phyloP scores from a whole-genome alignment of 23 tunicate species.

The Trididemnum clinides region DNA sequence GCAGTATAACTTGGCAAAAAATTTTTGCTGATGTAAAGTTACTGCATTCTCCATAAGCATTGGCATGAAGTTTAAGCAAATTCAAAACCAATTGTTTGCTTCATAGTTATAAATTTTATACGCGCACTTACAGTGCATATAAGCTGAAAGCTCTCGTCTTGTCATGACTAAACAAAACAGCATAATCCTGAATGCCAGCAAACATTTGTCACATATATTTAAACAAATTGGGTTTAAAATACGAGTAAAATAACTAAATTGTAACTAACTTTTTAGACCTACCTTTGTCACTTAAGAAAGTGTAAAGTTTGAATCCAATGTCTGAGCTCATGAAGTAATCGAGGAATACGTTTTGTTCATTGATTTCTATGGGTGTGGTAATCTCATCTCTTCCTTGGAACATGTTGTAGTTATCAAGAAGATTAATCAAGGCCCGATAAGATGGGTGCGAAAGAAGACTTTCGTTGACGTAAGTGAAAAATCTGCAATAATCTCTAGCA shows the following conservation, averaged over 20 bases:
- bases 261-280: too few relatives aligned
- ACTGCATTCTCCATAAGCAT: neutral
- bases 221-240: too few relatives aligned
- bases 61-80: neutral
- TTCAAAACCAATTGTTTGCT: neutral
- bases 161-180: too few relatives aligned
- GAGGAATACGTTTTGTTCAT: constrained; percentile 57
- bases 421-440: constrained; percentile 35
- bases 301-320: constrained; percentile 57
- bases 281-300: constrained; percentile 67
- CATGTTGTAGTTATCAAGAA: constrained; percentile 76
- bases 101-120: too few relatives aligned
- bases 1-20: too few relatives aligned
- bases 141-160: too few relatives aligned
- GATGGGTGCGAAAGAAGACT: constrained; percentile 27
- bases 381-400: constrained; percentile 61
- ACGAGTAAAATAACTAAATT: too few relatives aligned
- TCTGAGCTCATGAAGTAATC: constrained; percentile 52
- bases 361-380: constrained; percentile 23
- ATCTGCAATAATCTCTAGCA: constrained; percentile 35
- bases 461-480: constrained; percentile 71
- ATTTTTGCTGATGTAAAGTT: too few relatives aligned
- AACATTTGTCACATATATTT: too few relatives aligned
- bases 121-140: too few relatives aligned
- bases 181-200: too few relatives aligned